Conservation (phyloP, 2,888 invertebrate genomes). For the Bhutanitis thaidina region DNA sequence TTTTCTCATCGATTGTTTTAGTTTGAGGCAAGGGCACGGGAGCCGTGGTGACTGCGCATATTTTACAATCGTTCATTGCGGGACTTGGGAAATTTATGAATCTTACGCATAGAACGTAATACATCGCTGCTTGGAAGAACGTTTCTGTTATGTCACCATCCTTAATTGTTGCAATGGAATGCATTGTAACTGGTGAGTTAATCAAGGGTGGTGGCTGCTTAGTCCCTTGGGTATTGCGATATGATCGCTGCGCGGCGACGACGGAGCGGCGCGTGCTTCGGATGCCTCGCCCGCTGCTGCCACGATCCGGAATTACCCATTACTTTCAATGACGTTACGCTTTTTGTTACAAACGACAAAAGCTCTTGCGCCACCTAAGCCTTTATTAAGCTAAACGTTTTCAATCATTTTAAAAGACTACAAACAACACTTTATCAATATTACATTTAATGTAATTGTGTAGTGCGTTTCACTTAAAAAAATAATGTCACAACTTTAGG, state of each 20-base stretch:
- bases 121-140: conserved; percentile 40
- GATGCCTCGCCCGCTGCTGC: conserved; percentile 49
- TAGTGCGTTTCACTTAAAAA: neutral
- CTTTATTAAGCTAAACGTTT: conserved; percentile 69
- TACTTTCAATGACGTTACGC: conserved; percentile 70
- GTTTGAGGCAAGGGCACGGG: conserved; percentile 49
- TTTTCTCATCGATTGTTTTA: conserved; percentile 66
- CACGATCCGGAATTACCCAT: conserved; percentile 65
- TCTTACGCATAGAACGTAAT: conserved; percentile 34
- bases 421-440: conserved; percentile 57
- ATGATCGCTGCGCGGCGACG: conserved; percentile 59
- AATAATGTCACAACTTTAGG: too few relatives aligned
- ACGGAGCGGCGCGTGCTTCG: conserved; percentile 71
- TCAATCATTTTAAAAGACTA: conserved; percentile 58
- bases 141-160: conserved; percentile 34
- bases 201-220: conserved; percentile 38
- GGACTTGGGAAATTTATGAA: conserved; percentile 34
- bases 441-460: conserved; percentile 39
- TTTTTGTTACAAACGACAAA: conserved; percentile 55
- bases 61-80: conserved; percentile 37
- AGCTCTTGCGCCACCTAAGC: conserved; percentile 55
- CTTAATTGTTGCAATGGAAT: conserved; percentile 45
- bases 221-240: conserved; percentile 68
- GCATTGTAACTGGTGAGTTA: conserved; percentile 29
- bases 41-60: conserved; percentile 66